Percentiles rank a stretch among this genome's conserved stretches.
Conservation (phyloP, 2,888 invertebrate genomes). For the Torymus auratus region DNA sequence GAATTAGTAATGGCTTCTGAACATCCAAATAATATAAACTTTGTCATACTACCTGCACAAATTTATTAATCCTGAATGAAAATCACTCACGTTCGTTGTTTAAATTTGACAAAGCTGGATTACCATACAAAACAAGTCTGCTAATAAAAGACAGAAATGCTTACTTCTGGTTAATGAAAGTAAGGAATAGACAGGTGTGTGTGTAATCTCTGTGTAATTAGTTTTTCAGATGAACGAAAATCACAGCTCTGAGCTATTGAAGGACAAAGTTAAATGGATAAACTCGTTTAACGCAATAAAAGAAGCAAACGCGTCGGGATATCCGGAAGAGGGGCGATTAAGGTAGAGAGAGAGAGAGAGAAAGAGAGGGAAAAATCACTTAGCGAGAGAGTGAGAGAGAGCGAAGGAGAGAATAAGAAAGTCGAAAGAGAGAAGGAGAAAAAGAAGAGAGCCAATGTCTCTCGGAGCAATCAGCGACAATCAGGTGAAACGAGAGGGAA, state of each 20-base stretch:
- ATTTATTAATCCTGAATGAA: too few relatives aligned
- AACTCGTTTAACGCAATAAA: constrained; percentile 19
- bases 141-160: too few relatives aligned
- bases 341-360: neutral
- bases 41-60: too few relatives aligned
- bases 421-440: constrained; percentile 67
- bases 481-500: constrained; percentile 57
- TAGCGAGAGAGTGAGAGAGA: constrained; percentile 72
- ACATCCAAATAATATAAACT: too few relatives aligned
- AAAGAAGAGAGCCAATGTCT: constrained; percentile 71
- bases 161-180: too few relatives aligned
- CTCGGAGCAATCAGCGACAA: constrained; percentile 51
- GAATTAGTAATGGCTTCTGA: too few relatives aligned
- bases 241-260: neutral
- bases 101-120: too few relatives aligned
- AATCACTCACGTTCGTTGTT: too few relatives aligned
- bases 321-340: neutral
- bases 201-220: too few relatives aligned
- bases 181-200: too few relatives aligned
- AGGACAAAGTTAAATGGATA: constrained; percentile 1
- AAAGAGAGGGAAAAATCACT: constrained; percentile 19
- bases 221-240: too few relatives aligned
- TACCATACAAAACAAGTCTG: too few relatives aligned
- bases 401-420: constrained; percentile 62
- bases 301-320: constrained; percentile 1